Percentiles rank a stretch among this genome's conserved stretches.
These are phyloP conservation scores for Gymnobelideus leadbeateri DNA, from an alignment of 2,113 vertebrate species.

Conservation along the genomic window DNA sequence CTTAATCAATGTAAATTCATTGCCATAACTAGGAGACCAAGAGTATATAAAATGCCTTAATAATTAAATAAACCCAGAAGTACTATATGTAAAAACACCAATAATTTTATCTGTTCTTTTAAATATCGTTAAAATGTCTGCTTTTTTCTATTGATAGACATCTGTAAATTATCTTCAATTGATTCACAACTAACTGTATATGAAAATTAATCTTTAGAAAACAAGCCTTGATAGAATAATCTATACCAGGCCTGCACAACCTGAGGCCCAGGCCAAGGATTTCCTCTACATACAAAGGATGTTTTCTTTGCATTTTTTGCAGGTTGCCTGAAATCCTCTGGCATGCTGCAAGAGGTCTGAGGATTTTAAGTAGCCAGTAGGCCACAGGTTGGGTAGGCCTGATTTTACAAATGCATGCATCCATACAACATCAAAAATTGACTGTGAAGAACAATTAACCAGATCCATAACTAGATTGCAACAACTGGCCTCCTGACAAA, in stretches of 20 bases:
- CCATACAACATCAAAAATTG: neutral
- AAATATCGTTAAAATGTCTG: neutral
- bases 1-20: neutral
- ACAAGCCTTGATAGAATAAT: neutral
- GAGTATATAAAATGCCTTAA: neutral
- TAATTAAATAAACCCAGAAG: neutral
- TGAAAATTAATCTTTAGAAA: neutral
- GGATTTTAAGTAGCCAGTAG: too few species aligned
- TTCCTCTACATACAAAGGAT: too few species aligned
- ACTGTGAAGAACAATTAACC: neutral
- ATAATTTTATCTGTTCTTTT: neutral
- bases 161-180: neutral
- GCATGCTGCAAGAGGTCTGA: too few species aligned
- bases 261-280: too few species aligned
- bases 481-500: neutral
- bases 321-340: too few species aligned
- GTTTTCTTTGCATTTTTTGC: too few species aligned
- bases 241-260: neutral
- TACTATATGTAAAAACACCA: neutral
- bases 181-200: neutral
- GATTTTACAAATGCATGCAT: neutral
- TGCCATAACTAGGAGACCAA: neutral
- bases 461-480: neutral
- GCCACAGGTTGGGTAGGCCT: too few species aligned
- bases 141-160: neutral